These are phyloP conservation scores for Spodoptera picta DNA, from an alignment of 2,888 invertebrate species.

Conservation along the genomic window DNA sequence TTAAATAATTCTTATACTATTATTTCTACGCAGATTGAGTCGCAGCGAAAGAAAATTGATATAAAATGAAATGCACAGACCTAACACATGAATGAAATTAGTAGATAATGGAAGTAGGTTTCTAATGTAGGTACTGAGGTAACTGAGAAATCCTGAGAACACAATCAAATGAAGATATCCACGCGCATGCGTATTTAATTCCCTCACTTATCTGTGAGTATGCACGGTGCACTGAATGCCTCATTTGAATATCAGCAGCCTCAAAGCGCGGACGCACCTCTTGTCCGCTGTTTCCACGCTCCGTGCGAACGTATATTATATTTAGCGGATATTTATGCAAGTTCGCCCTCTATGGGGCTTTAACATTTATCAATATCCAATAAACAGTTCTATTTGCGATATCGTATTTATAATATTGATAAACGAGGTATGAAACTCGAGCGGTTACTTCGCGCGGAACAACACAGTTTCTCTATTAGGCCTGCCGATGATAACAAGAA, in stretches of 20 bases:
- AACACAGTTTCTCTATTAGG: slow-evolving; percentile 37
- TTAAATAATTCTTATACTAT: too few relatives aligned
- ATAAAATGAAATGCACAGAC: slow-evolving; percentile 19
- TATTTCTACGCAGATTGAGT: too few relatives aligned
- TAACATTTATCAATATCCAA: slow-evolving; percentile 56
- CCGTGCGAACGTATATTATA: slow-evolving; percentile 16
- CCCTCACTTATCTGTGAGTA: neutral
- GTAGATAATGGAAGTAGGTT: too few relatives aligned
- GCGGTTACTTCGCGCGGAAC: slow-evolving; percentile 8
- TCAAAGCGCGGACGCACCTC: neutral
- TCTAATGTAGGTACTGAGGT: too few relatives aligned
- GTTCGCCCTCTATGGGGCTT: slow-evolving; percentile 34
- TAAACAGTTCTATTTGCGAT: slow-evolving; percentile 49
- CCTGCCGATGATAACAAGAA: slow-evolving; percentile 20
- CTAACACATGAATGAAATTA: slow-evolving; percentile 13
- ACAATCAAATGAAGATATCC: neutral
- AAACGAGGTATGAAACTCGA: slow-evolving; percentile 42
- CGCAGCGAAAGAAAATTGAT: slow-evolving; percentile 18
- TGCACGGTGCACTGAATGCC: slow-evolving; percentile 22
- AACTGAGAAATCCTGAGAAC: too few relatives aligned
- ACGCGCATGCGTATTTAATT: neutral
- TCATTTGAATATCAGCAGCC: slow-evolving; percentile 29
- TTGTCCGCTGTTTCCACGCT: slow-evolving; percentile 13
- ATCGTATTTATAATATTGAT: slow-evolving; percentile 44
- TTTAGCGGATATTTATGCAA: slow-evolving; percentile 46